Base-by-base conservation (phyloP, 2,797 vertebrate genomes). In the Coccyzus lansbergi region DNA sequence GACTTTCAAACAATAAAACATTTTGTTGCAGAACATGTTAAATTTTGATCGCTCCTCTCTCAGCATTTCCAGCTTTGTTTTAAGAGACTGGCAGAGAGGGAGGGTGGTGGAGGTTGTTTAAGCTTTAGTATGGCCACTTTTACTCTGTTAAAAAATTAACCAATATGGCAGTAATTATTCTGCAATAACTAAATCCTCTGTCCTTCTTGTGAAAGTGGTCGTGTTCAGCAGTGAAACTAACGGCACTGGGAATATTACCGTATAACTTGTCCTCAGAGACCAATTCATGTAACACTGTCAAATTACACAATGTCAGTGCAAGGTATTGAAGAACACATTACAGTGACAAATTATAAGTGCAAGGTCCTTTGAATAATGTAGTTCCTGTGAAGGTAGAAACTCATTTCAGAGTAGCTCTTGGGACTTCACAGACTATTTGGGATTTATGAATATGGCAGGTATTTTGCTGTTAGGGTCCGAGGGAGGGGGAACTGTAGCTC, bases 111-210 rank as follows among this genome's bases (percentile, higher is more conserved):
- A 81, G n/a, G 64, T 52, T 87, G 19, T 38, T 81, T 65, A 34
- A 90, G 58, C 36, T 74, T 87, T 78, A 89, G 38, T 46, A 72
- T 82, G 80, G 28, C 72, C 29, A 8, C 44, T 91, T 95, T 36
- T 49, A 46, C 34, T 63, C 44, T 63, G 15, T n/a, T 75, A 85
- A 84, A 88, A 94, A 94, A 94, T 94, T 93, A 95, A 88, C 90
- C 94, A 95, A 94, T 95, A 93, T 93, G 95, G 90, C 91, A 95
- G 95, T 94, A 96, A 95, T 95, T 96, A 96, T 86, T 89, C 79
- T 69, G 74, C 52, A 96, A 92, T 92, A 90, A 88, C 84, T 48
- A 5, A 52, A 46, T 75, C 20, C 49, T 94, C 85, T 92, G 90
- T 94, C 90, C 89, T 96, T 68, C 85, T 86, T 67, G 76, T 78